Percentiles rank a stretch among this genome's conserved stretches.
Conservation (phyloP, 1,140 invertebrate species). For the Ceratosolen fusciceps region DNA sequence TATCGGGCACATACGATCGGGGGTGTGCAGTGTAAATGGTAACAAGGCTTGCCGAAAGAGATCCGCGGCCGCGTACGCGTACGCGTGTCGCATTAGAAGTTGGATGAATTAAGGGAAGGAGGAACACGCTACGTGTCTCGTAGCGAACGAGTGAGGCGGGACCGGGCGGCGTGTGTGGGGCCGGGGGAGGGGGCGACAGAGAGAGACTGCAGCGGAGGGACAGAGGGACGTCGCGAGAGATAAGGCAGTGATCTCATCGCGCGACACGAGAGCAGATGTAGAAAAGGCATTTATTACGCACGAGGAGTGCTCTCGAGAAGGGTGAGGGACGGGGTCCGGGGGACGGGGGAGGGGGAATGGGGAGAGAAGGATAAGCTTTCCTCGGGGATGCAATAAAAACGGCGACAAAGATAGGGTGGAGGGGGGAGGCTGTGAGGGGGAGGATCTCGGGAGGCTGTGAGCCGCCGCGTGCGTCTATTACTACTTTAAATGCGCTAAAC, state of each 20-base stretch:
- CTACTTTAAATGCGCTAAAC: no score
- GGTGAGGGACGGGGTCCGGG: no score
- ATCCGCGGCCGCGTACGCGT: not conserved
- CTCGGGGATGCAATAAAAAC: constrained; percentile 51
- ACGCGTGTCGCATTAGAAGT: not conserved
- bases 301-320: not conserved
- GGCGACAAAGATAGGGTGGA: constrained; percentile 51
- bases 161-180: no score
- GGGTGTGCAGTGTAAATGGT: no score
- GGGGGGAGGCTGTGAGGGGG: no score
- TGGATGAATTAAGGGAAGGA: not conserved
- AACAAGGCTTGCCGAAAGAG: not conserved
- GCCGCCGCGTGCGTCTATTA: no score
- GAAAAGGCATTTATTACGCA: constrained; percentile 29
- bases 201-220: not conserved
- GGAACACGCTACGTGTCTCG: not conserved
- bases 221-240: constrained; percentile 1
- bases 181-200: no score
- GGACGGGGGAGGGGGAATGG: not conserved
- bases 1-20: no score
- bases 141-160: constrained; percentile 14
- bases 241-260: constrained; percentile 35
- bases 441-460: constrained; percentile 50
- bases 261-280: constrained; percentile 37
- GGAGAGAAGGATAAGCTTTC: constrained; percentile 40